A percentile compares a stretch with the other conserved stretches of the same genome.
Evolutionary conservation across 2,797 vertebrate genomes (phyloP).

Genomic region (Cyclopterus lumpus): DNA sequence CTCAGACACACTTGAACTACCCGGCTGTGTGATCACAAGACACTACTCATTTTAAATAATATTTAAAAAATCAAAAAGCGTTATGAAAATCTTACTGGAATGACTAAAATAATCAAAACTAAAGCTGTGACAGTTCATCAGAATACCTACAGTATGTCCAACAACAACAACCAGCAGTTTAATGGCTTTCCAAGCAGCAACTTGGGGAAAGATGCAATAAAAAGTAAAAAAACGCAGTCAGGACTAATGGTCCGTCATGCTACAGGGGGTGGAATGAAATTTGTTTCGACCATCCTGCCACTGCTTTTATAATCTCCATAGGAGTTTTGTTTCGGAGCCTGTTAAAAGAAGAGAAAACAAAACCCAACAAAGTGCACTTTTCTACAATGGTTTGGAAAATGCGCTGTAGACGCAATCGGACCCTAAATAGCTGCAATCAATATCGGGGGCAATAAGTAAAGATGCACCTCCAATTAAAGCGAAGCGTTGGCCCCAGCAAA

Average conservation of each 20-base stretch:
- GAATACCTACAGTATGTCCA: not conserved
- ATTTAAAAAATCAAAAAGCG: not conserved
- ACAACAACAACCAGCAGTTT: not conserved
- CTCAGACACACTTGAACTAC: not conserved
- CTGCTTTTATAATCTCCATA: slow-evolving; percentile 8
- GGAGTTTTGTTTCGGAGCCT: slow-evolving; percentile 6
- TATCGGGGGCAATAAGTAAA: slow-evolving; percentile 44
- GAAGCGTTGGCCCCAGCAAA: not conserved
- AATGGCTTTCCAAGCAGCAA: not conserved
- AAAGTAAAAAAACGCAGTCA: not conserved
- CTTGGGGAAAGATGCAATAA: slow-evolving; percentile 9
- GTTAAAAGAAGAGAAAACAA: not conserved
- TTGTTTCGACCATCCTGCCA: slow-evolving; percentile 8
- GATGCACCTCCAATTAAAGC: slow-evolving; percentile 47
- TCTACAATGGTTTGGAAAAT: not conserved
- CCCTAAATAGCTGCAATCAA: slow-evolving; percentile 38
- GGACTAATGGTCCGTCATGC: slow-evolving; percentile 1
- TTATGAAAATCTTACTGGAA: not conserved
- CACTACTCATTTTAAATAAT: not conserved
- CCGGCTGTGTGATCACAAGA: not conserved
- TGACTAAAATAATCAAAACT: not conserved
- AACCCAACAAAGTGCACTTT: slow-evolving; percentile 1
- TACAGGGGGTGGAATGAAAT: slow-evolving; percentile 10
- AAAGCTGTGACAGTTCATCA: not conserved
- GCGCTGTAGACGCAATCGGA: slow-evolving; percentile 30